Base-by-base conservation (phyloP, 2,797 vertebrate genomes). In the Peromyscus attwateri region DNA sequence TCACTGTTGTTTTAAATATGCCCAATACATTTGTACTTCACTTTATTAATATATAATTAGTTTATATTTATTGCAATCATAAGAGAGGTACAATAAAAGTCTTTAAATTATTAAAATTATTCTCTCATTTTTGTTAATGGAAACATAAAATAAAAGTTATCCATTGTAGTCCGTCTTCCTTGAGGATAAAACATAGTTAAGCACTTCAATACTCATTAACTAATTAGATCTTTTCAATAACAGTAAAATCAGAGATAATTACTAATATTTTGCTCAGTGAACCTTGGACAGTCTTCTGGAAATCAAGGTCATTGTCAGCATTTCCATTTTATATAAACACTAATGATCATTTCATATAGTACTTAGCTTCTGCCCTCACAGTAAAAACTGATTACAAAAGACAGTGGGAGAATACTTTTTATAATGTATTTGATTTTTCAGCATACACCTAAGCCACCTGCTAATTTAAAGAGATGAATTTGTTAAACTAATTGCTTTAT, bases 161-260 rank as follows among this genome's bases (percentile, higher is more conserved):
- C 6, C 17, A 62, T 66, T 80, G 76, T 21, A n/a, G 94, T 85
- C 43, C 89, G 14, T 82, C 97, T 97, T 97, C n/a, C 87, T 52
- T 93, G 43, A 97, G 43, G 3, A 75, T 92, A 29, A 92, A 96
- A 83, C 8, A 70, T 37, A 88, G 29, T 90, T 96, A 80, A 55
- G 19, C 60, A 95, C 87, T 97, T 96, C 43, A 96, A 94, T 98
- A 84, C 16, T 95, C 71, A 94, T 97, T 97, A 98, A 96, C 96
- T 96, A 97, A 97, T 96, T 96, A 93, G 93, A 0, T 0, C 52
- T 89, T 96, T 98, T 95, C 52, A 92, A 80, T 55, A 95, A 87
- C 3, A 88, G 55, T 85, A 94, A 97, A 97, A 97, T 49, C 75
- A 94, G 43, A 95, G 31, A 73, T 97, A 97, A 97, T 96, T 97